Evolutionary conservation across 2,113 vertebrate species (phyloP), one percentile per base, ranked within the genome.

Genomic region (Brachypteracias leptosomus): DNA sequence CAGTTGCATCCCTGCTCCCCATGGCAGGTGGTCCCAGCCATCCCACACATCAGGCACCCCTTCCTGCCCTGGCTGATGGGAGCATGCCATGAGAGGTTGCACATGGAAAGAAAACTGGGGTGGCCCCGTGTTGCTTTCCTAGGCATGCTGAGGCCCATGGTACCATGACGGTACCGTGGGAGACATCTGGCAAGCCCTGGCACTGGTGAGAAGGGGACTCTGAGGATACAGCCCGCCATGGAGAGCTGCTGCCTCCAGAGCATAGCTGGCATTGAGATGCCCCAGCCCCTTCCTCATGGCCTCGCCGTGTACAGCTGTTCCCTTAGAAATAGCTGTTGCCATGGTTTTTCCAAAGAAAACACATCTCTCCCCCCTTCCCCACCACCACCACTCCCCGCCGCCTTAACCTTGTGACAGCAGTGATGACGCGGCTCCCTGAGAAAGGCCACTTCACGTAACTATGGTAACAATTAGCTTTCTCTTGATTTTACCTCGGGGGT

Each of bases 401-500:
- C 95, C 96, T 97, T 97, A 97, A 97, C 97, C 96, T 98, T 97
- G 96, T 94, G 97, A 97, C 96, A 96, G 97, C 96, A 95, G 95
- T 89, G 95, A 96, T 98, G 97, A 96, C 91, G 95, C 49, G 95
- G 96, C 97, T 97, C 95, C 93, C 96, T 97, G 96, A 76, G 96
- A 97, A 96, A 96, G 97, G 97, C 97, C 97, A 98, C 97, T 98
- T 97, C 96, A 96, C 2, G 96, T 98, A 98, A 86, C 98, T 97
- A 98, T 98, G 97, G 98, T 78, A 97, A 98, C 97, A 95, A 97
- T 97, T 97, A 98, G 95, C 93, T 93, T 95, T 95, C 85, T 95
- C 96, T 97, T 97, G 95, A 73, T 97, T 97, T 97, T 95, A 96
- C 97, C 95, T 97, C 47, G 38, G 94, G 97, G 96, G 93, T 89